Evolutionary conservation across 2,888 invertebrate genomes (phyloP).

Genomic region (Bedellia somnulentella): DNA sequence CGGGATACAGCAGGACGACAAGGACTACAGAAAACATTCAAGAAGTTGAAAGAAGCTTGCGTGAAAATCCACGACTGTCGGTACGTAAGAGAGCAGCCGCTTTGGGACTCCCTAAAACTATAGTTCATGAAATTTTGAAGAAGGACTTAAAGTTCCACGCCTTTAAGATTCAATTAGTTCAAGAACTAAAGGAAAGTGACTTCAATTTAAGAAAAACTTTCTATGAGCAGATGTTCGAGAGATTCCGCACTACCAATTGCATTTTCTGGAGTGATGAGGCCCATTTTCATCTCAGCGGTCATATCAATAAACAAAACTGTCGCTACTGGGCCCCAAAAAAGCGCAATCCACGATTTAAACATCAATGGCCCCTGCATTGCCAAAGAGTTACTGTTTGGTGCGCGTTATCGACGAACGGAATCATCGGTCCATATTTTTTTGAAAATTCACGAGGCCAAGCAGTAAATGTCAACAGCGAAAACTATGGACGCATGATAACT

Average conservation of each 20-base stretch:
- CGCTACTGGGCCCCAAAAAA: too few species aligned
- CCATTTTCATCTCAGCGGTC: too few species aligned
- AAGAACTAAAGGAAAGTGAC: constrained; percentile 2
- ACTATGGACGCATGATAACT: constrained; percentile 12
- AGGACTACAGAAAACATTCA: constrained; percentile 8
- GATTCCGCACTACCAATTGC: too few species aligned
- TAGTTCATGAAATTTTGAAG: constrained; percentile 5
- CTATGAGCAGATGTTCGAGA: constrained; percentile 5
- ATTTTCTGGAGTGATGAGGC: too few species aligned
- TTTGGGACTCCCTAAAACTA: constrained; percentile 6
- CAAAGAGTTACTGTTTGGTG: constrained; percentile 14
- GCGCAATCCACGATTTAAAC: constrained; percentile 11
- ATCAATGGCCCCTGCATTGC: constrained; percentile 11
- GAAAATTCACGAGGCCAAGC: constrained; percentile 11
- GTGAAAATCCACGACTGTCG: constrained; percentile 5
- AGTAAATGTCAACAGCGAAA: constrained; percentile 9
- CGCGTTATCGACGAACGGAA: constrained; percentile 11
- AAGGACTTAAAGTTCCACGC: constrained; percentile 8
- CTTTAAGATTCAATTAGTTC: constrained; percentile 1
- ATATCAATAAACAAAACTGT: too few species aligned
- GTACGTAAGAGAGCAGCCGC: constrained; percentile 6
- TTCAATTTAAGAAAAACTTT: constrained; percentile 3
- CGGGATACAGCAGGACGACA: too few species aligned
- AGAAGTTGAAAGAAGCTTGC: constrained; percentile 6
- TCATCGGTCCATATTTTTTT: constrained; percentile 11